Conservation (phyloP, 1,140 invertebrate species). For the Lepidurus couesii region DNA sequence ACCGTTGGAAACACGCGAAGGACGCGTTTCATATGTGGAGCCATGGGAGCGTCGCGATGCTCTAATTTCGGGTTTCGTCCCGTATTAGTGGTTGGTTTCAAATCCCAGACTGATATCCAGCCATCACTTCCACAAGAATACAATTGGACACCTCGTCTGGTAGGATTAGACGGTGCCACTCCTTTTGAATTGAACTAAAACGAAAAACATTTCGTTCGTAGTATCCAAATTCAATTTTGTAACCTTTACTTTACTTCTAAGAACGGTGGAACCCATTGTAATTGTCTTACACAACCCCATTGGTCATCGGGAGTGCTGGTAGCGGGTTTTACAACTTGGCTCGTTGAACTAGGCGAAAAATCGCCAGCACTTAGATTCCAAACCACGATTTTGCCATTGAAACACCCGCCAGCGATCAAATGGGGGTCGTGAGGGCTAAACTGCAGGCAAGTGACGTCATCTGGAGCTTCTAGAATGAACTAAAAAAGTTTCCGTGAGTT, state of each 20-base stretch:
- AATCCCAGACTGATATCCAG: conserved; percentile 26
- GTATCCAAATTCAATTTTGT: not conserved
- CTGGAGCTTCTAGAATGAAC: conserved; percentile 32
- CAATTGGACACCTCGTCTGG: conserved; percentile 24
- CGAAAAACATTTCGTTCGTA: no score
- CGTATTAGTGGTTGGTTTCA: conserved; percentile 1
- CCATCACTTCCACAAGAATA: conserved; percentile 11
- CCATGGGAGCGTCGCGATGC: not conserved
- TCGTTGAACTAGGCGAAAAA: not conserved
- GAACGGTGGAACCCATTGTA: conserved; percentile 27
- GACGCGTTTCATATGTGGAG: not conserved
- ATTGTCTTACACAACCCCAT: not conserved
- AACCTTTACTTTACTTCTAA: conserved; percentile 27
- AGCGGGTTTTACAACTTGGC: not conserved
- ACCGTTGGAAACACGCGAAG: conserved; percentile 20
- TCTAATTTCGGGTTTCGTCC: conserved; percentile 7
- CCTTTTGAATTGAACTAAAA: conserved; percentile 23
- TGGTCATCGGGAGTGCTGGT: conserved; percentile 24
- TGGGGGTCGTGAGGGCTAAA: conserved; percentile 26
- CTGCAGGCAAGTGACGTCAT: conserved; percentile 29
- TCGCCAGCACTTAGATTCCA: conserved; percentile 26
- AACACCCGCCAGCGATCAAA: conserved; percentile 28
- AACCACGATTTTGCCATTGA: conserved; percentile 32
- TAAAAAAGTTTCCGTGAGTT: not conserved
- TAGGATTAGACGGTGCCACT: conserved; percentile 12